Evolutionary conservation across 1,140 invertebrate species (phyloP).

Genomic region (Caenorhabditis brenneri): DNA sequence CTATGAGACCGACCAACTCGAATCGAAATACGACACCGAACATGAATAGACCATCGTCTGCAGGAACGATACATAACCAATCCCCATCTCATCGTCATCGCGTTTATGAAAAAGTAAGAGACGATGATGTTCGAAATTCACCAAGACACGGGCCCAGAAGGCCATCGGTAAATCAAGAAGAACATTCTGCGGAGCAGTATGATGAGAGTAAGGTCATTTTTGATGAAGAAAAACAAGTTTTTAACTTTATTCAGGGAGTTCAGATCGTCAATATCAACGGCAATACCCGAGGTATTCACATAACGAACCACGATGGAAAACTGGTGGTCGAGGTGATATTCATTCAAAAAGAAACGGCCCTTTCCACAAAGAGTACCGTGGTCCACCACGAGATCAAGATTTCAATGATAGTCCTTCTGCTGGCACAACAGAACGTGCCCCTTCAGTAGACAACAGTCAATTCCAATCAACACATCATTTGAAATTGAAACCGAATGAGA

Average conservation of each 20-base stretch:
- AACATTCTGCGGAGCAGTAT: background rate
- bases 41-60: background rate
- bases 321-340: background rate
- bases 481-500: slow-evolving; percentile 6
- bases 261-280: background rate
- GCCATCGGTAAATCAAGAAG: background rate
- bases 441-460: background rate
- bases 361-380: background rate
- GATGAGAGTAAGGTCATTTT: background rate
- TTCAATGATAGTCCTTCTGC: background rate
- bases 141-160: background rate
- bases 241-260: background rate
- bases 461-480: background rate
- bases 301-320: background rate
- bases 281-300: background rate
- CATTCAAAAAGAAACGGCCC: background rate
- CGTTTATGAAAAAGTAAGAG: background rate
- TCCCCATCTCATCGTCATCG: background rate
- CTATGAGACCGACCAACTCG: background rate
- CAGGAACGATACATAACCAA: background rate
- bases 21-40: background rate
- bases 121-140: background rate
- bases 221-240: background rate
- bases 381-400: background rate
- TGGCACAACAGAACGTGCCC: background rate